Evolutionary conservation across 2,797 vertebrate genomes (phyloP).

Genomic region (Coendou prehensilis): DNA sequence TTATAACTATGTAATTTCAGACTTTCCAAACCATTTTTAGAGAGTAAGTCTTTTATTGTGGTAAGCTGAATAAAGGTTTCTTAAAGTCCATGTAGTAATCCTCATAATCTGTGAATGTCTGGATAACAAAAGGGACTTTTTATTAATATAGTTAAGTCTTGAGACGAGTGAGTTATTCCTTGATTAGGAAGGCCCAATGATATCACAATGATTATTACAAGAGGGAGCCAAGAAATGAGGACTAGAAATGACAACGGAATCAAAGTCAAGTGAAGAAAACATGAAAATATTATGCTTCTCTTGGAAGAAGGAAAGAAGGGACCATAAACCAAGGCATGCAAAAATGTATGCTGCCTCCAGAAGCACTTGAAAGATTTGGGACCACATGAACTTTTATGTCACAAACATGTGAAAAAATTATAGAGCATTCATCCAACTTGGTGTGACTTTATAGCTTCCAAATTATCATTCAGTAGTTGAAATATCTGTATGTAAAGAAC

Average conservation of each 20-base stretch:
- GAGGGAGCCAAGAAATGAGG: neutral
- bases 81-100: neutral
- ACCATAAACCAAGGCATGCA: neutral
- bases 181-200: neutral
- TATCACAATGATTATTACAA: neutral
- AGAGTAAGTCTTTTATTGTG: neutral
- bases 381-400: neutral
- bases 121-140: neutral
- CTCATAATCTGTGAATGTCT: neutral
- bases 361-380: neutral
- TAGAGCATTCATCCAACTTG: neutral
- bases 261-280: neutral
- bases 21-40: neutral
- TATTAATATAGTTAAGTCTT: neutral
- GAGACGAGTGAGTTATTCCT: neutral
- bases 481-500: neutral
- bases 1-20: neutral
- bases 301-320: neutral
- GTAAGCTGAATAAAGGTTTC: neutral
- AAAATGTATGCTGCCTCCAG: neutral
- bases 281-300: neutral
- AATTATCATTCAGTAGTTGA: neutral
- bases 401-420: neutral
- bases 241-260: neutral
- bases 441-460: neutral